phyloP scores from a whole-genome alignment of 2,113 vertebrate genomes.

The Psittacula cyanocephala region DNA sequence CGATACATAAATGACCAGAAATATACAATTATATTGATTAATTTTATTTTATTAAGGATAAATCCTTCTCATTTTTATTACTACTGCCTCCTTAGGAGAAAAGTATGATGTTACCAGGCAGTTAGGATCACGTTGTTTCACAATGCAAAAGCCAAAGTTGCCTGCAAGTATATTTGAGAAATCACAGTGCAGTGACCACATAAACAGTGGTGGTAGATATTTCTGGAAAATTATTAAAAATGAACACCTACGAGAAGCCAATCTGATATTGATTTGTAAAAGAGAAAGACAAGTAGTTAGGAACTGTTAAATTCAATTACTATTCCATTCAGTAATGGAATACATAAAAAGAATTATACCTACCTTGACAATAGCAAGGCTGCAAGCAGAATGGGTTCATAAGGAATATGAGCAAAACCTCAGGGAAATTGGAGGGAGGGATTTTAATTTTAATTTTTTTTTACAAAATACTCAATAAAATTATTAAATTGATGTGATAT shows the following conservation, averaged over 20 bases:
- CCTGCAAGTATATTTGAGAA: not conserved
- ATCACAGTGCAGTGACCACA: not conserved
- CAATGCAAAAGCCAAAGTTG: not conserved
- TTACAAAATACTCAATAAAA: not conserved
- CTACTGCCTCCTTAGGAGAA: not conserved
- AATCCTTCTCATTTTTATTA: not conserved
- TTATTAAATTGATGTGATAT: not conserved
- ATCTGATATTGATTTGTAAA: not conserved
- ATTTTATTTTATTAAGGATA: not conserved
- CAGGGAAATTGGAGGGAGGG: rapidly evolving
- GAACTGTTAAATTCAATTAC: not conserved
- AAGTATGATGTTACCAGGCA: not conserved
- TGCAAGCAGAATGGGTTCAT: not conserved
- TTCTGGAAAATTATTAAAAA: not conserved
- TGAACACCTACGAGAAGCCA: not conserved
- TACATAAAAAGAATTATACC: not conserved
- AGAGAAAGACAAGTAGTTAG: not conserved
- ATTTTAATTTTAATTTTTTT: not conserved
- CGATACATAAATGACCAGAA: not conserved
- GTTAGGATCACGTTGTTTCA: not conserved
- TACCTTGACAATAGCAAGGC: not conserved
- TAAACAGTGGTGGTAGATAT: not conserved
- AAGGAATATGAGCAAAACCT: not conserved
- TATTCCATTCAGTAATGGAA: not conserved
- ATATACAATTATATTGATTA: not conserved